Evolutionary conservation across 2,797 vertebrate genomes (phyloP), one percentile per base, ranked within the genome.

Genomic region (Heteromormyrus szaboi): DNA sequence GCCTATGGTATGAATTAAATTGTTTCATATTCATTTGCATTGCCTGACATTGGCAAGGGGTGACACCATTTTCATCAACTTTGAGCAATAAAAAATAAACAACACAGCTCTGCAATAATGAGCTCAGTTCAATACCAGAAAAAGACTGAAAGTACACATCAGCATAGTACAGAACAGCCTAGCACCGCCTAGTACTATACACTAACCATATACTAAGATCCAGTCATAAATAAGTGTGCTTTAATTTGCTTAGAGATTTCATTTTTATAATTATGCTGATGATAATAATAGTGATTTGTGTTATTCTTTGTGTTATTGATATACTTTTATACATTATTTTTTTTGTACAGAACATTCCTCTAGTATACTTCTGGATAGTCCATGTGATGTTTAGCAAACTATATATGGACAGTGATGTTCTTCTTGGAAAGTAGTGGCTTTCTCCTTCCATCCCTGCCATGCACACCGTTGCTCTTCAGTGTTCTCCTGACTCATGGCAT

Each of bases 1-100:
- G 65, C 72, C 72, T 44, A 41, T 79, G 72, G 33, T 79, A 79
- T 79, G 72, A 79, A 79, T 79, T 79, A 44, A 79, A 79, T 44
- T 44, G 17, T 79, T 79, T 44, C 37, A 44, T 44, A 19, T 44
- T 72, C 12, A 72, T 72, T 72, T 72, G 29, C 65, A 37, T 68
- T 68, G 62, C 62, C 25, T 72, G 65, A 72, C 65, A 72, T 72
- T 72, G 65, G 65, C 65, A 37, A 12, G 65, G 29, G 65, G 65
- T 72, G 65, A 72, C 65, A 72, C 65, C 29, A 72, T 72, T 72
- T 72, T 14, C 65, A 72, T 72, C 29, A 33, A 72, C 29, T 72
- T 72, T 72, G 29, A 72, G 29, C 29, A 37, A 33, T 33, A 72
- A 72, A 14, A 72, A 37, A 14, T 72, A 72, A 72, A 72, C 25